Evolutionary conservation across 2,113 vertebrate species (phyloP), one percentile per base, ranked within the genome.

Genomic region (Pangasianodon hypophthalmus): DNA sequence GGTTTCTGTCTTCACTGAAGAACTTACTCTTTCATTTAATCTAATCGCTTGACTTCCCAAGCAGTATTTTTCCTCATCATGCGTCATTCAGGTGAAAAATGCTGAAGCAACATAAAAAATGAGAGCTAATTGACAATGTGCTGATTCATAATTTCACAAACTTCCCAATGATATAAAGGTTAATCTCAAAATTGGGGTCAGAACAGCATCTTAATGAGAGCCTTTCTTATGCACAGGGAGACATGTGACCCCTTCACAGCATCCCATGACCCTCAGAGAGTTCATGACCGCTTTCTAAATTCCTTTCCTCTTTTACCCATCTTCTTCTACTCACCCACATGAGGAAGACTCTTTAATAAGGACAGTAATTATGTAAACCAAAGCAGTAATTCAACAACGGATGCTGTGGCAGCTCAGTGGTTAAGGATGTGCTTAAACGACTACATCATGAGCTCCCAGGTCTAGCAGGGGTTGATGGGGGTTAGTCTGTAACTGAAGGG

Each of bases 11-110:
- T 90, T 87, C 87, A 89, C 88, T 87, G 82, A 88, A 91, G 88
- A 91, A 90, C 86, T 88, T 86, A 89, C 90, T 88, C 87, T 69
- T 79, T 92, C 88, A 90, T 88, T 91, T 92, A 93, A 92, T 91
- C 90, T 93, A 91, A 93, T 92, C 91, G 88, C 90, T 91, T 88
- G 89, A 86, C 89, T 87, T 83, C 87, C 91, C 67, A 67, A 0
- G 87, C 60, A 87, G 87, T 77, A 91, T 84, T 75, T 71, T 80
- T 85, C 79, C 69, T 90, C 73, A 48, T 71, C 46, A 2, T 46
- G 37, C 8, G n/a, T 81, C 71, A 60, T 26, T 37, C 29, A 11
- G 73, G 75, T 19, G 9, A 77, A 84, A 92, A 82, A 81, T 60
- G 89, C 86, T 88, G 89, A 90, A 24, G 32, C 13, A 41, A 56